Conservation (phyloP, 2,113 vertebrate genomes). For the Ciconia boyciana region DNA sequence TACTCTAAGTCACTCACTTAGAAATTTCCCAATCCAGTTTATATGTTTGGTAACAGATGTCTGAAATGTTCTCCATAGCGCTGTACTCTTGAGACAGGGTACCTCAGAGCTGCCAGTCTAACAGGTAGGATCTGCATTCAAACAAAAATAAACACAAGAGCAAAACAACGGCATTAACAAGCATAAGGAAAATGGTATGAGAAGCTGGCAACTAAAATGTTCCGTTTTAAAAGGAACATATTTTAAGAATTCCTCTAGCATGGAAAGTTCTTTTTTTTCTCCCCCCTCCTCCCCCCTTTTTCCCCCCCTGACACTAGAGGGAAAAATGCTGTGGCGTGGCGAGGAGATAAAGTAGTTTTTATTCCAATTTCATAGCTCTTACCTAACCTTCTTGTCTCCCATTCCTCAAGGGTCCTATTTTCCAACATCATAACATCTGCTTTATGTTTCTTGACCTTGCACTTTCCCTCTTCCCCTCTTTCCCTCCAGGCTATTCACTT, state of each 20-base stretch:
- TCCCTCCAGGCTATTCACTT: slow-evolving; percentile 8
- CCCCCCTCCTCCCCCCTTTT: too few species aligned
- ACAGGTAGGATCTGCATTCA: neutral
- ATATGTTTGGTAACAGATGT: neutral
- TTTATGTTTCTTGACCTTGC: slow-evolving; percentile 43
- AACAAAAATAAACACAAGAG: neutral
- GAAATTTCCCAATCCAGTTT: neutral
- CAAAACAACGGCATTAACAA: neutral
- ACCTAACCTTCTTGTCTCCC: neutral
- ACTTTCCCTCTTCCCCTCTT: neutral
- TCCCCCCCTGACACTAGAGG: accelerated
- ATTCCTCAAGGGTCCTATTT: slow-evolving; percentile 21
- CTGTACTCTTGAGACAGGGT: neutral
- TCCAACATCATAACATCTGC: slow-evolving; percentile 1
- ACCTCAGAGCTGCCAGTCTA: neutral
- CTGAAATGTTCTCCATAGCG: neutral
- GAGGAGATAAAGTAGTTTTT: neutral
- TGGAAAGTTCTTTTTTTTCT: accelerated
- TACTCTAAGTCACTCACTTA: neutral
- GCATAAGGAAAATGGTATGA: neutral
- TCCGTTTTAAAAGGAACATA: neutral
- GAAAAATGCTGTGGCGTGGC: neutral
- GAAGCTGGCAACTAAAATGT: neutral
- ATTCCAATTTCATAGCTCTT: neutral
- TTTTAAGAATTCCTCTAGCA: neutral